Percentiles rank a stretch among this genome's conserved stretches.
Conservation (phyloP, 2,113 vertebrate genomes). For the Pyrgilauda ruficollis region DNA sequence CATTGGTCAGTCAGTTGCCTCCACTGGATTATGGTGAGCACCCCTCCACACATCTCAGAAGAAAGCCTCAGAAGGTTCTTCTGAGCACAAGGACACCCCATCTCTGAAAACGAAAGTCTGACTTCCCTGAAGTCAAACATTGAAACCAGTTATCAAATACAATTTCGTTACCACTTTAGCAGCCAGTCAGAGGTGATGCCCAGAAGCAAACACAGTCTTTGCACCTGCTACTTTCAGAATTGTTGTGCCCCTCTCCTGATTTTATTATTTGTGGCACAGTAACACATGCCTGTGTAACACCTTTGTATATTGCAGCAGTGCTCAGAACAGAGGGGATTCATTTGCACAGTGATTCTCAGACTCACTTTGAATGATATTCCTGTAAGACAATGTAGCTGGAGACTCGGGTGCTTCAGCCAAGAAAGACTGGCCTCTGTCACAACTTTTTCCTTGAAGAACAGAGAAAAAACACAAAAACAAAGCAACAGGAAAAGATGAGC, state of each 20-base stretch:
- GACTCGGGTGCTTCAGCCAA: slow-evolving; percentile 83
- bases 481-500: background rate
- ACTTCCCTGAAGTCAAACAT: background rate
- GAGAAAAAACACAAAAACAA: background rate
- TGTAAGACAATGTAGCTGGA: slow-evolving; percentile 81
- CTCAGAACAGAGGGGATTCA: background rate
- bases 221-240: background rate
- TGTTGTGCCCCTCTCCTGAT: background rate
- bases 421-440: slow-evolving; percentile 90
- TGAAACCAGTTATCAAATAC: background rate
- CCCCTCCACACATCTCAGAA: background rate
- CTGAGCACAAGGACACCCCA: background rate
- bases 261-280: background rate
- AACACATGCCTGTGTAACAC: background rate
- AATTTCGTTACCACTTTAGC: fast-evolving
- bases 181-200: background rate
- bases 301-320: background rate
- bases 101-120: background rate
- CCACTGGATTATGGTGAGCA: background rate
- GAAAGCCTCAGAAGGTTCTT: background rate
- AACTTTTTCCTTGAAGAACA: slow-evolving; percentile 79
- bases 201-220: fast-evolving
- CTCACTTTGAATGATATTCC: slow-evolving; percentile 88
- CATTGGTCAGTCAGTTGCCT: background rate
- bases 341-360: background rate